A percentile compares a stretch with the other conserved stretches of the same genome.
These are phyloP conservation scores for Drosophila kikkawai DNA, from an alignment of 1,140 invertebrate species.

Conservation along the genomic window DNA sequence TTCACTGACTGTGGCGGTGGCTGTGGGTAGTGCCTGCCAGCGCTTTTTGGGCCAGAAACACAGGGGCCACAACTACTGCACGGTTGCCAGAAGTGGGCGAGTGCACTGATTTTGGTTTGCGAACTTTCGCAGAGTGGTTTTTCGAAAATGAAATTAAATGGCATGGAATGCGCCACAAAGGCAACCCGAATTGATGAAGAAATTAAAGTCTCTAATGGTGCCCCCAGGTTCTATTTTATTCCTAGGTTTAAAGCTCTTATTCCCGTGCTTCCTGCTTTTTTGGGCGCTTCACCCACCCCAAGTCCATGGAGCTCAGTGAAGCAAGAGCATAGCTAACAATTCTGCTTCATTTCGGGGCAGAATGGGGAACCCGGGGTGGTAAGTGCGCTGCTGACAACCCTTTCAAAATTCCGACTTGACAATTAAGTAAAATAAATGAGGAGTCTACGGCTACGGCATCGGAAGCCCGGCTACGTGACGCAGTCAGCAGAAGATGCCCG, in stretches of 20 bases:
- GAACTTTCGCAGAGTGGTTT: conserved; percentile 42
- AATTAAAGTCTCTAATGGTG: conserved; percentile 35
- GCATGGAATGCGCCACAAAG: conserved; percentile 45
- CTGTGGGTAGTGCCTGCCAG: conserved; percentile 50
- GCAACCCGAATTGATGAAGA: conserved; percentile 41
- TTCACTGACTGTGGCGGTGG: conserved; percentile 2
- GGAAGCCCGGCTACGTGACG: conserved; percentile 63
- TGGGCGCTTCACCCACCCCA: not conserved
- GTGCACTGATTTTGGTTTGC: conserved; percentile 63
- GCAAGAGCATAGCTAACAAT: conserved; percentile 62
- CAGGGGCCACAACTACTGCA: conserved; percentile 26
- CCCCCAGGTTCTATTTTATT: conserved; percentile 1
- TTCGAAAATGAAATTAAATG: conserved; percentile 48
- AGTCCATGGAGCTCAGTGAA: conserved; percentile 30
- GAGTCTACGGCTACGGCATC: conserved; percentile 53
- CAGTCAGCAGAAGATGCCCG: conserved; percentile 68
- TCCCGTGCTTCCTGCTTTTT: conserved; percentile 16
- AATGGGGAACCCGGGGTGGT: not conserved
- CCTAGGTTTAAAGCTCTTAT: conserved; percentile 19
- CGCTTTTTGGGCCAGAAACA: conserved; percentile 53
- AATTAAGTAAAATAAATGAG: conserved; percentile 84
- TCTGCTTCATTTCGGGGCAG: conserved; percentile 9
- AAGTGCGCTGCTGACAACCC: conserved; percentile 68
- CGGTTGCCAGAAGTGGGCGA: conserved; percentile 53
- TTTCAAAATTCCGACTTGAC: conserved; percentile 79